These are phyloP conservation scores for Tridacna gigas DNA, from an alignment of 2,888 invertebrate genomes.

Conservation along the genomic window DNA sequence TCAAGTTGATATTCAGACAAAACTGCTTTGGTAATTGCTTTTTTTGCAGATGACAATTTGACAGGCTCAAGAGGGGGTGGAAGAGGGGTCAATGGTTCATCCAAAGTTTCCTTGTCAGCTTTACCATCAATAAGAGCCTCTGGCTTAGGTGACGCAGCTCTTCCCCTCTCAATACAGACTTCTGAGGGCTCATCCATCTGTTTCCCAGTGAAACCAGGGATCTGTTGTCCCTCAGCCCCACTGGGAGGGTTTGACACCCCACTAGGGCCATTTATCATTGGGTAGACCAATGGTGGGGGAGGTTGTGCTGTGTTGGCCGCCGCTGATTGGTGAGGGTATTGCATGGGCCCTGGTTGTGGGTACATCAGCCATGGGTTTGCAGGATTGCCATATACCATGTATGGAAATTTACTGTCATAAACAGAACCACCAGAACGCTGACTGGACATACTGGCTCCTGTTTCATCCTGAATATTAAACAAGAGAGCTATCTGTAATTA, in stretches of 20 bases:
- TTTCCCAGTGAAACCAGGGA: background rate
- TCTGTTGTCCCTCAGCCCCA: constrained; percentile 30
- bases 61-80: constrained; percentile 76
- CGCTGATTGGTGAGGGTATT: constrained; percentile 35
- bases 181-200: constrained; percentile 21
- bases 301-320: constrained; percentile 6
- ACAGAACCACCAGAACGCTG: constrained; percentile 18
- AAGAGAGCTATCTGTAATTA: too few relatives aligned
- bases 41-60: constrained; percentile 71
- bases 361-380: constrained; percentile 31
- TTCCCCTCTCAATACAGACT: constrained; percentile 25
- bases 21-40: constrained; percentile 70
- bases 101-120: constrained; percentile 11
- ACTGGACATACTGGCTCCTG: constrained; percentile 52
- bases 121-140: constrained; percentile 11
- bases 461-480: constrained; percentile 44
- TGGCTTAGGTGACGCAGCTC: constrained; percentile 16
- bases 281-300: constrained; percentile 22
- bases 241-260: constrained; percentile 15
- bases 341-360: constrained; percentile 36
- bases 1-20: constrained; percentile 13
- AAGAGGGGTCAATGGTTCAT: constrained; percentile 62
- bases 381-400: constrained; percentile 26
- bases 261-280: background rate
- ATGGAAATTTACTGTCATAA: constrained; percentile 48